A percentile compares a stretch with the other conserved stretches of the same genome.
phyloP scores from a whole-genome alignment of 2,113 vertebrate genomes.

The Capreolus pygargus region DNA sequence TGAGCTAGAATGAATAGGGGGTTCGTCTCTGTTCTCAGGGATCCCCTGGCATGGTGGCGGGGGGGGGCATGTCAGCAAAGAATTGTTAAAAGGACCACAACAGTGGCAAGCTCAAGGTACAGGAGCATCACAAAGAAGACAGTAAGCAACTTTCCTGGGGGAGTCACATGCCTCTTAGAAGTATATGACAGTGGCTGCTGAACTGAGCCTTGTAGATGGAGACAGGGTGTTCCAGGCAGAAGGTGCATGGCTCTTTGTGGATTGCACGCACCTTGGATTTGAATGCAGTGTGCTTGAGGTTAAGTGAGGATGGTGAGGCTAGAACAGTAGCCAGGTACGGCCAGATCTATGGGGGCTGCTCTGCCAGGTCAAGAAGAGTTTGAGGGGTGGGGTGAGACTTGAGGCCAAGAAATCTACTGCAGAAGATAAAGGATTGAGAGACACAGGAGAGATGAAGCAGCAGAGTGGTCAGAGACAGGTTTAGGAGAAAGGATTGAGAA shows the following conservation, averaged over 20 bases:
- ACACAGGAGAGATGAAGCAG: not conserved
- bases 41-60: not conserved
- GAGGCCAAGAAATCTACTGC: not conserved
- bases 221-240: not conserved
- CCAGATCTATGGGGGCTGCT: not conserved
- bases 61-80: not conserved
- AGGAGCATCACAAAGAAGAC: not conserved
- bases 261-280: not conserved
- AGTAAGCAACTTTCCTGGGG: not conserved
- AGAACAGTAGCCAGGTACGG: not conserved
- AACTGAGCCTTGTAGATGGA: not conserved
- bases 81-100: not conserved
- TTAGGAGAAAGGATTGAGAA: not conserved
- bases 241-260: not conserved
- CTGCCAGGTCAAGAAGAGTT: not conserved
- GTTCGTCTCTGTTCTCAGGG: not conserved
- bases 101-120: slow-evolving; percentile 7
- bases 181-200: not conserved
- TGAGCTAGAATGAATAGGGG: not conserved
- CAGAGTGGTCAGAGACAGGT: not conserved
- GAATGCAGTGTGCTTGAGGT: not conserved
- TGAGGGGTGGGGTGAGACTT: not conserved
- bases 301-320: not conserved
- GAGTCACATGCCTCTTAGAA: not conserved
- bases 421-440: not conserved